Evolutionary conservation across 1,140 invertebrate species (phyloP), one percentile per base, ranked within the genome.

Genomic region (Drepana arcuata): DNA sequence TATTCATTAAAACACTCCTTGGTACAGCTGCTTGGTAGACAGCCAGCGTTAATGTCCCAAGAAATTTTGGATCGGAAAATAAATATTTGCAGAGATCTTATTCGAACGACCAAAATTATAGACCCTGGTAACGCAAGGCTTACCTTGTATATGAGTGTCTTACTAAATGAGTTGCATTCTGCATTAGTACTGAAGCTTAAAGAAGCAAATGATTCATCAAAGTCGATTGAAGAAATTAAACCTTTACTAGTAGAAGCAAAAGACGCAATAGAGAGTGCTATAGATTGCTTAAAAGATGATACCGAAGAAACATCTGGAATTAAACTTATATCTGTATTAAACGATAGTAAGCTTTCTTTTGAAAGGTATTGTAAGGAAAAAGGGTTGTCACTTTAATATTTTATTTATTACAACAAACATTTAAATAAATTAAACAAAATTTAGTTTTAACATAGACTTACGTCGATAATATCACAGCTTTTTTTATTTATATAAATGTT

Each of bases 1-100:
- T 92, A 92, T 51, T 88, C 89, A 2, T 85, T 94, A 7, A 90
- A 91, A 52, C 93, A 95, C 71, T 92, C 92, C 0, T 70, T 95
- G 18, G 84, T 94, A 11, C 93, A 95, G 58, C 59, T 95, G 2
- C 91, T 91, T 59, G 90, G 90, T 7, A 84, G 89, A 41, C 88
- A 91, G 46, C 67, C 81, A 12, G 88, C 86, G 14, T 88, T 87
- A 48, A 75, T 85, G 34, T 74, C 84, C 0, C 78, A 86, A 14
- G 86, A 89, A 39, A 83, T 86, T 26, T 64, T 90, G 16, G 85
- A 89, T 14, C 86, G 85, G 28, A 91, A 92, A 79, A 61, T 86
- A 2, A 86, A 87, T 23, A 85, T 92, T 58, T 93, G 92, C 42
- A 82, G 87, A 32, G 88, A 91, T 31, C 72, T 94, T 0, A 77